A percentile compares a stretch with the other conserved stretches of the same genome.
Conservation (phyloP, 2,888 invertebrate species). For the Aleiodes testaceus region DNA sequence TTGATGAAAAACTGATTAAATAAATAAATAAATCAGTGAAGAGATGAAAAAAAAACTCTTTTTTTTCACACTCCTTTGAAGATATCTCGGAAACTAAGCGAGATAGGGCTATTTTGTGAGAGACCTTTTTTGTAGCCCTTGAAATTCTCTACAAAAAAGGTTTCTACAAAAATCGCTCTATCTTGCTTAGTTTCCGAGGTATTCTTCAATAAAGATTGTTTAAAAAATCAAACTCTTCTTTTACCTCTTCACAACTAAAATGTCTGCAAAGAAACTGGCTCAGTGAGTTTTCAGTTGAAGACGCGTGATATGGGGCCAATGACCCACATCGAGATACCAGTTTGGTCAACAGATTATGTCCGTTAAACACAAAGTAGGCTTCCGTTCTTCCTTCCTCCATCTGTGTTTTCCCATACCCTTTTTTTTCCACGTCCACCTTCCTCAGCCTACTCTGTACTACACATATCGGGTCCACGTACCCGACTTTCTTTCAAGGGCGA, state of each 20-base stretch:
- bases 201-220: neutral
- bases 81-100: too few relatives aligned
- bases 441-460: slow-evolving; percentile 3
- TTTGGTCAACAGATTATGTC: slow-evolving; percentile 56
- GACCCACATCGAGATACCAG: slow-evolving; percentile 69
- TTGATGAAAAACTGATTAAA: neutral
- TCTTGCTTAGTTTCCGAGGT: too few relatives aligned
- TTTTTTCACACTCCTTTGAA: too few relatives aligned
- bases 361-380: slow-evolving; percentile 44
- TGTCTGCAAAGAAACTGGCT: slow-evolving; percentile 49
- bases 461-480: slow-evolving; percentile 21
- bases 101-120: too few relatives aligned
- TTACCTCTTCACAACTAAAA: neutral
- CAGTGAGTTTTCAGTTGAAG: slow-evolving; percentile 44
- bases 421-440: slow-evolving; percentile 13
- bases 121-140: too few relatives aligned
- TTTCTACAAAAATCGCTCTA: too few relatives aligned
- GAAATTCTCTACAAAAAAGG: too few relatives aligned
- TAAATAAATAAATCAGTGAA: too few relatives aligned
- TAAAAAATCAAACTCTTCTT: too few relatives aligned
- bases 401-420: neutral
- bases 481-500: slow-evolving; percentile 42
- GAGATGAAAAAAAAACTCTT: too few relatives aligned
- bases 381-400: slow-evolving; percentile 34
- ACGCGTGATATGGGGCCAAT: slow-evolving; percentile 47